Conservation (phyloP, 2,888 invertebrate genomes). For the Resseliella maxima region DNA sequence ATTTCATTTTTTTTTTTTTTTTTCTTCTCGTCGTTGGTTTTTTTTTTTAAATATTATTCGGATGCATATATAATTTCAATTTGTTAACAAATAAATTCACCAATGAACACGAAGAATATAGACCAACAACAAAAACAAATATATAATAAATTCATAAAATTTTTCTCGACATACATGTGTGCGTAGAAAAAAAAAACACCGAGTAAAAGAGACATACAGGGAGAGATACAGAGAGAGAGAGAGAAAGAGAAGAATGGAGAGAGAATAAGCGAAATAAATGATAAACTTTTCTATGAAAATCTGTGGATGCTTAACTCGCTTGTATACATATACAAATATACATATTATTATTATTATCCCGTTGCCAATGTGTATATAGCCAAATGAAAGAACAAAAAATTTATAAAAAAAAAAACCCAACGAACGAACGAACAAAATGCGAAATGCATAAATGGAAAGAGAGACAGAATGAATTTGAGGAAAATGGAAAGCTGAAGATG, state of each 20-base stretch:
- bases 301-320: slow-evolving; percentile 21
- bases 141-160: background rate
- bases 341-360: background rate
- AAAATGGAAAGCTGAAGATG: background rate
- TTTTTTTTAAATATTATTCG: too few species aligned
- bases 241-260: background rate
- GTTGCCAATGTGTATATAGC: background rate
- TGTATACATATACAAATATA: background rate
- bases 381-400: background rate
- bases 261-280: background rate
- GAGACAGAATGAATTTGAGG: background rate
- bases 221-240: too few species aligned
- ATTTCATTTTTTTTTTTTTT: too few species aligned
- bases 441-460: background rate
- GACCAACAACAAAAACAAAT: background rate
- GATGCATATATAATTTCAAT: slow-evolving; percentile 31
- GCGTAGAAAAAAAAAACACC: too few species aligned
- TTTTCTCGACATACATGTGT: too few species aligned
- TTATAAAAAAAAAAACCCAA: too few species aligned
- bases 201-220: too few species aligned
- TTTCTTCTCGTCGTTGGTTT: too few species aligned
- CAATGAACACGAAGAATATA: slow-evolving; percentile 34
- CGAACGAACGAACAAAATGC: background rate
- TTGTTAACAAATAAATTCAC: slow-evolving; percentile 26
- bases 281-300: slow-evolving; percentile 26